These are phyloP conservation scores for Gnathonemus echidnorhynchus DNA, from an alignment of 2,113 vertebrate genomes.

Conservation along the genomic window DNA sequence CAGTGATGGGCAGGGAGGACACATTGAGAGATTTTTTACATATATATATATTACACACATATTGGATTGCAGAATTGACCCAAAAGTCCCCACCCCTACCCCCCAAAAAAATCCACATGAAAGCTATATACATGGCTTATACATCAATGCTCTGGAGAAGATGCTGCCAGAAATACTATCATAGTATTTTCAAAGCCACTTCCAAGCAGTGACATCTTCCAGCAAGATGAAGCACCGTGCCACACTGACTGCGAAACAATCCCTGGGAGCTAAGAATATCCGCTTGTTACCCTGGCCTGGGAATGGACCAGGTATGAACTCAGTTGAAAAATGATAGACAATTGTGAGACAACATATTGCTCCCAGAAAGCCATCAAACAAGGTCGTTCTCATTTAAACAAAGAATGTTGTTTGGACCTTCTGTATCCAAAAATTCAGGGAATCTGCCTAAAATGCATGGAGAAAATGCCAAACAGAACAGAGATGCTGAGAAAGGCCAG, in stretches of 20 bases:
- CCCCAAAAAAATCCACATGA: neutral
- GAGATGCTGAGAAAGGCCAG: neutral
- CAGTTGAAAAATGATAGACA: conserved; percentile 3
- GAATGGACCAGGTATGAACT: conserved; percentile 5
- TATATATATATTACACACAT: neutral
- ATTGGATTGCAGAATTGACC: neutral
- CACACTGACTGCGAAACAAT: neutral
- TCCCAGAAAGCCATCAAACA: conserved; percentile 10
- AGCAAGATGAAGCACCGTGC: conserved; percentile 2
- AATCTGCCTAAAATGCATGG: conserved; percentile 4
- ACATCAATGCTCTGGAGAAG: conserved; percentile 9
- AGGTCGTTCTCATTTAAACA: neutral
- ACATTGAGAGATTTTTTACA: neutral
- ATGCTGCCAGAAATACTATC: conserved; percentile 9
- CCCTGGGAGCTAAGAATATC: conserved; percentile 1
- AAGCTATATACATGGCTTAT: conserved; percentile 8
- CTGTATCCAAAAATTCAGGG: neutral
- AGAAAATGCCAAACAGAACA: neutral
- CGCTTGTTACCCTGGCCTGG: conserved; percentile 7
- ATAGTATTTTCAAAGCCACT: conserved; percentile 8
- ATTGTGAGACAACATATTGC: neutral
- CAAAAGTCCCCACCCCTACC: neutral
- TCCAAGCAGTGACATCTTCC: conserved; percentile 7
- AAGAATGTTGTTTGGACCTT: conserved; percentile 1
- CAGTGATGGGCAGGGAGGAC: neutral